These are phyloP conservation scores for Teleogryllus oceanicus DNA, from an alignment of 2,888 invertebrate species.

Conservation along the genomic window DNA sequence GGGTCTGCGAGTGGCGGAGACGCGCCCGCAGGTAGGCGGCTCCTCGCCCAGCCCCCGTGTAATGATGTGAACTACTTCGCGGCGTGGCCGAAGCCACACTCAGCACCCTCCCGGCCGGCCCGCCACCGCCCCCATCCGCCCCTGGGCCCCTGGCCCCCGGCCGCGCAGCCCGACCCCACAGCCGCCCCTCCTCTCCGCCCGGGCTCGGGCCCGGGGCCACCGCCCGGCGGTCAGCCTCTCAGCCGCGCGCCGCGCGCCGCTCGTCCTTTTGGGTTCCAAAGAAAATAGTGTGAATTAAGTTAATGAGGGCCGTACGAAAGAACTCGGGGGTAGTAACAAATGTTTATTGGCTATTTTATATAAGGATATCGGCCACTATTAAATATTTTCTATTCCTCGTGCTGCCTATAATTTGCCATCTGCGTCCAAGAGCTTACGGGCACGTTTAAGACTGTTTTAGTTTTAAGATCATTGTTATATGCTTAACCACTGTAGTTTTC, in stretches of 20 bases:
- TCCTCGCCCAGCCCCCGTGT: neutral
- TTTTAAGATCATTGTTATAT: conserved; percentile 18
- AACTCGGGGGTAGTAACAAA: conserved; percentile 1
- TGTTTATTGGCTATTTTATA: conserved; percentile 10
- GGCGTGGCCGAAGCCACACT: neutral
- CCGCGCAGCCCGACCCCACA: neutral
- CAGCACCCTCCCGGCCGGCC: no score
- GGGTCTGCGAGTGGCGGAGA: no score
- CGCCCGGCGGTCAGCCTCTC: neutral
- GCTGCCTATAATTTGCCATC: conserved; percentile 18
- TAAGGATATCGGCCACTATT: conserved; percentile 9
- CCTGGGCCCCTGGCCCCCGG: neutral
- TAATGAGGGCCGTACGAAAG: neutral
- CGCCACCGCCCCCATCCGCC: neutral
- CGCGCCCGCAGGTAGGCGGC: no score
- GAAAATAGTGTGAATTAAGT: conserved; percentile 18
- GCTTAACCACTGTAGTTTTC: conserved; percentile 18
- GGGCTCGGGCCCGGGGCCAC: neutral
- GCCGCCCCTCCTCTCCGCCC: neutral
- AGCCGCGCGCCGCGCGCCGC: neutral
- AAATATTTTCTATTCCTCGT: conserved; percentile 18
- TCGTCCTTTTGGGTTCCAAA: neutral
- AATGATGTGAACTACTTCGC: conserved; percentile 1
- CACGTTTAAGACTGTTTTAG: conserved; percentile 18
- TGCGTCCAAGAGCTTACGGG: neutral